phyloP scores from a whole-genome alignment of 2,888 invertebrate genomes.

The Blera fallax region DNA sequence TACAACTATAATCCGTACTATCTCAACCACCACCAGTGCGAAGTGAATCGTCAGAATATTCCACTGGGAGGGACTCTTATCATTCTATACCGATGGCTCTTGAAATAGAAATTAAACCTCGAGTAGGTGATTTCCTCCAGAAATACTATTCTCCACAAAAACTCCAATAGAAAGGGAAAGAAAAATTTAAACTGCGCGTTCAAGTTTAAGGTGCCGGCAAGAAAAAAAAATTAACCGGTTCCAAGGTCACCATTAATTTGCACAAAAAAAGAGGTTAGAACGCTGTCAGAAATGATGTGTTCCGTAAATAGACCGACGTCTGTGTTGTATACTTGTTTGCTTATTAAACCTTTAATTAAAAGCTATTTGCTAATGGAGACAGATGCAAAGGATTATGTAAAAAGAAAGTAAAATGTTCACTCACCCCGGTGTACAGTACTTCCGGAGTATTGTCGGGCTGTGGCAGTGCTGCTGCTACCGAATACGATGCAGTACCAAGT shows the following conservation, averaged over 20 bases:
- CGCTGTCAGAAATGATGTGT: not conserved
- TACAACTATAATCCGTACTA: constrained; percentile 2
- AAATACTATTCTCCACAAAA: not conserved
- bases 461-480: constrained; percentile 84
- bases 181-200: not conserved
- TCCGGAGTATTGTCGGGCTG: constrained; percentile 87
- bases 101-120: not conserved
- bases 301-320: not conserved
- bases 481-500: constrained; percentile 75
- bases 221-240: not conserved
- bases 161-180: not conserved
- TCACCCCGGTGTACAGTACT: constrained; percentile 90
- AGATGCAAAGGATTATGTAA: not conserved
- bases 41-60: not conserved
- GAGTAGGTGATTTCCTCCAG: not conserved
- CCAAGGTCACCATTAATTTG: constrained; percentile 11
- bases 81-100: not conserved
- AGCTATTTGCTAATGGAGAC: not conserved
- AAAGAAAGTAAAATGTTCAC: constrained; percentile 75
- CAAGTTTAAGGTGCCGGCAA: constrained; percentile 10
- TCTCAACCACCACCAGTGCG: not conserved
- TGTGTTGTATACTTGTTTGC: not conserved
- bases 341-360: not conserved
- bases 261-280: not conserved
- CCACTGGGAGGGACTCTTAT: not conserved